Evolutionary conservation across 2,113 vertebrate species (phyloP).

Genomic region (Nesospiza acunhae): DNA sequence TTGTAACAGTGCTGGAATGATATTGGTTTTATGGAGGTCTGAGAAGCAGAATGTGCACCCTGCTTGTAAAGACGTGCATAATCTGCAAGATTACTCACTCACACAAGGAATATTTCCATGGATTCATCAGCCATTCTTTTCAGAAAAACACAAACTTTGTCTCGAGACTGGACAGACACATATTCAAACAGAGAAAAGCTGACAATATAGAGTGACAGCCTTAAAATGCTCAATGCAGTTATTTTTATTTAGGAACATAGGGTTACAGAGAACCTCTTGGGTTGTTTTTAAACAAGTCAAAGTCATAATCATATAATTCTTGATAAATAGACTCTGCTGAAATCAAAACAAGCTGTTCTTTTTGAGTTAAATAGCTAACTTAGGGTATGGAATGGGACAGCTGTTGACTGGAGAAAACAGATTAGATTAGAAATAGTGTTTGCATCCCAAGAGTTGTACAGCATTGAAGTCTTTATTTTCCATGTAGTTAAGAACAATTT

Average conservation of each 20-base stretch:
- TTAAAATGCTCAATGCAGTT: background rate
- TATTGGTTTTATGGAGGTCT: background rate
- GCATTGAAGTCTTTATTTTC: background rate
- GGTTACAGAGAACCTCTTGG: background rate
- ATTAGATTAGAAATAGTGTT: constrained; percentile 20
- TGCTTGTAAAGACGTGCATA: background rate
- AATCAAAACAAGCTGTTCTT: background rate
- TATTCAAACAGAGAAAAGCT: background rate
- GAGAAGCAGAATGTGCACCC: background rate
- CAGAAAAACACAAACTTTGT: background rate
- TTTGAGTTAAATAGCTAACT: background rate
- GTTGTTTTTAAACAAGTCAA: background rate
- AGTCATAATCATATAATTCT: background rate
- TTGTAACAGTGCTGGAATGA: background rate
- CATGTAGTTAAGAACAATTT: background rate
- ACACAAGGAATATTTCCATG: background rate
- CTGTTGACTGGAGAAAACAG: background rate
- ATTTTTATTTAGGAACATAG: background rate
- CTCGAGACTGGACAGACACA: background rate
- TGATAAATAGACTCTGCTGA: background rate
- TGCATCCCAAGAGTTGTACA: background rate
- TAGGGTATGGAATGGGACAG: background rate
- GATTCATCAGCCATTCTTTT: background rate
- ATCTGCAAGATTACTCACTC: background rate
- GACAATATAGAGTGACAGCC: background rate